Evolutionary conservation across 2,888 invertebrate genomes (phyloP).

Genomic region (Heteropelma amictum): DNA sequence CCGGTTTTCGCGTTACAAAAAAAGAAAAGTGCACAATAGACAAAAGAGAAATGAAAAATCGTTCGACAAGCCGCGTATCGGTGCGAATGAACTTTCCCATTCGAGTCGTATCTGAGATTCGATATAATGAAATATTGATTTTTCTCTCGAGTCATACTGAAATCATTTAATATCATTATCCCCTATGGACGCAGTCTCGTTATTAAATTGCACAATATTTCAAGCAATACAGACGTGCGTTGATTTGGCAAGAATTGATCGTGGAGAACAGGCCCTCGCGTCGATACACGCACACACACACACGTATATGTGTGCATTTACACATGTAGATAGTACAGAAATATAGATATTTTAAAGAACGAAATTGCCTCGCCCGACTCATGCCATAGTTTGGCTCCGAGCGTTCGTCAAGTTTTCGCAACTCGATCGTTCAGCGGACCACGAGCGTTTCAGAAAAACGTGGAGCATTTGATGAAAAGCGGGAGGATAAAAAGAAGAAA

Average conservation of each 20-base stretch:
- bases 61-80: neutral
- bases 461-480: constrained; percentile 11
- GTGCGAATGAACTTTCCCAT: neutral
- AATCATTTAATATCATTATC: neutral
- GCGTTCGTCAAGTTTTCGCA: constrained; percentile 44
- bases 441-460: constrained; percentile 19
- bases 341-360: constrained; percentile 30
- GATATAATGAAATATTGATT: too few species aligned
- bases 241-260: constrained; percentile 34
- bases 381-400: constrained; percentile 26
- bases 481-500: constrained; percentile 1
- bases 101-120: neutral
- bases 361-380: constrained; percentile 48
- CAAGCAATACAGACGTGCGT: neutral
- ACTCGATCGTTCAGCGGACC: constrained; percentile 28
- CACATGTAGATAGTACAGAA: constrained; percentile 3
- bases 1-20: constrained; percentile 5
- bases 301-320: neutral
- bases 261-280: neutral
- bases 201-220: constrained; percentile 41
- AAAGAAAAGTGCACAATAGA: neutral
- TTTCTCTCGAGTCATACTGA: neutral
- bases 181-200: constrained; percentile 27
- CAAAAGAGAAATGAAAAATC: neutral
- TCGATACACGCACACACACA: too few species aligned